Conservation (phyloP, 2,113 vertebrate genomes). For the Shinisaurus crocodilurus region DNA sequence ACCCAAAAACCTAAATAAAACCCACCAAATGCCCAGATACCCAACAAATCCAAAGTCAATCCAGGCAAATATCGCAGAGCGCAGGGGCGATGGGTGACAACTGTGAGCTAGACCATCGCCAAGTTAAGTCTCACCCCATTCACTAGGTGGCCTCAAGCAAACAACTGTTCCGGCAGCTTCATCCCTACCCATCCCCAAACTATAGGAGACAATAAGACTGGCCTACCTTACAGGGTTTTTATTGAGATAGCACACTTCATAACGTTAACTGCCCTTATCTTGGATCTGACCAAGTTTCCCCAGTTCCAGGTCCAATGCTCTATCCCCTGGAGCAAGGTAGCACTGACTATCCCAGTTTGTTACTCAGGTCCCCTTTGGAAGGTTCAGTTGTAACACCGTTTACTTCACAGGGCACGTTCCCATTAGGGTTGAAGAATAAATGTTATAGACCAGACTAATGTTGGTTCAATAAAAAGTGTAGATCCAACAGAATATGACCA, state of each 20-base stretch:
- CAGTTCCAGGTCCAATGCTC: neutral
- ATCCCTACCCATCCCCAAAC: too few relatives aligned
- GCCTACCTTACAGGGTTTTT: neutral
- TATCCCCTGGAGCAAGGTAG: neutral
- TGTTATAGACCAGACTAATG: neutral
- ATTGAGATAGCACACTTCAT: neutral
- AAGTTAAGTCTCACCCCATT: neutral
- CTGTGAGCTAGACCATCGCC: neutral
- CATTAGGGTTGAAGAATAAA: neutral
- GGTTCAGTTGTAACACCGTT: too few relatives aligned
- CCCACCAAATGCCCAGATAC: neutral
- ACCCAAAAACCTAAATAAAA: neutral
- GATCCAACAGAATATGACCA: neutral
- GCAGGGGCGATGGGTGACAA: neutral
- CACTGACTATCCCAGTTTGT: neutral
- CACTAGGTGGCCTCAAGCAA: neutral
- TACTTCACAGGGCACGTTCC: neutral
- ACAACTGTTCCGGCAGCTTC: neutral
- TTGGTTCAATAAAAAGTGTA: neutral
- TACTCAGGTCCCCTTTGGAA: too few relatives aligned
- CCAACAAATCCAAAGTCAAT: neutral
- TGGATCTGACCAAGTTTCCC: neutral
- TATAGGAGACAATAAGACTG: neutral
- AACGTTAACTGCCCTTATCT: neutral
- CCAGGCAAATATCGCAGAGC: neutral